Conservation (phyloP, 2,888 invertebrate genomes). For the Selenia dentaria region DNA sequence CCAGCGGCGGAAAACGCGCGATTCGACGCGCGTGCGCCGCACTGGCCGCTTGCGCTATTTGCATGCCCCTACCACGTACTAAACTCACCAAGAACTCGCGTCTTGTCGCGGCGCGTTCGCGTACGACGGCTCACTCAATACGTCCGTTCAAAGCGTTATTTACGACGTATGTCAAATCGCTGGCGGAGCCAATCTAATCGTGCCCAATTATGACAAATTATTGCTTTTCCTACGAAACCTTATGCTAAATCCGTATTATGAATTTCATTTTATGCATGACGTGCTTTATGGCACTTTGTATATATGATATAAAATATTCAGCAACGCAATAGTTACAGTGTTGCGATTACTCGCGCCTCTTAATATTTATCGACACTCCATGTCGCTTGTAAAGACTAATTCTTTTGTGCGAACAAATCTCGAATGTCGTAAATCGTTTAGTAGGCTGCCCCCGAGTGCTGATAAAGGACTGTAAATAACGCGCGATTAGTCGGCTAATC, state of each 20-base stretch:
- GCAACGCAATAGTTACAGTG: constrained; percentile 57
- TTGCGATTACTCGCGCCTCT: constrained; percentile 76
- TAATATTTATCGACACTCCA: constrained; percentile 77
- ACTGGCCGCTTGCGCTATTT: constrained; percentile 64
- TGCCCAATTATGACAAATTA: constrained; percentile 83
- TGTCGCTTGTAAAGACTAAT: constrained; percentile 75
- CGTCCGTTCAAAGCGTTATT: constrained; percentile 69
- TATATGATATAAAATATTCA: constrained; percentile 50
- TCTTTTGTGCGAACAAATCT: constrained; percentile 67
- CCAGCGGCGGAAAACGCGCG: constrained; percentile 76
- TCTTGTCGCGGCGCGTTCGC: constrained; percentile 5
- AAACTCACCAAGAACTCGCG: constrained; percentile 23
- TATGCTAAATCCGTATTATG: constrained; percentile 71
- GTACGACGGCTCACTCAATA: constrained; percentile 57
- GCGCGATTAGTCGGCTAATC: constrained; percentile 69
- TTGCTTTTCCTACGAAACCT: constrained; percentile 82
- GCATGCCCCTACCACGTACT: constrained; percentile 49
- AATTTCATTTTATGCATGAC: constrained; percentile 67
- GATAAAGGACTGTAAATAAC: constrained; percentile 81
- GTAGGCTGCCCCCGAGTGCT: constrained; percentile 61
- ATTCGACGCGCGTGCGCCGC: constrained; percentile 81
- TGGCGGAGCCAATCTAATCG: constrained; percentile 81
- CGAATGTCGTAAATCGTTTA: constrained; percentile 68
- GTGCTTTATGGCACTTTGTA: constrained; percentile 60
- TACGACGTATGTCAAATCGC: constrained; percentile 82